phyloP scores from a whole-genome alignment of 2,888 invertebrate species.

The Macrophya alboannulata region DNA sequence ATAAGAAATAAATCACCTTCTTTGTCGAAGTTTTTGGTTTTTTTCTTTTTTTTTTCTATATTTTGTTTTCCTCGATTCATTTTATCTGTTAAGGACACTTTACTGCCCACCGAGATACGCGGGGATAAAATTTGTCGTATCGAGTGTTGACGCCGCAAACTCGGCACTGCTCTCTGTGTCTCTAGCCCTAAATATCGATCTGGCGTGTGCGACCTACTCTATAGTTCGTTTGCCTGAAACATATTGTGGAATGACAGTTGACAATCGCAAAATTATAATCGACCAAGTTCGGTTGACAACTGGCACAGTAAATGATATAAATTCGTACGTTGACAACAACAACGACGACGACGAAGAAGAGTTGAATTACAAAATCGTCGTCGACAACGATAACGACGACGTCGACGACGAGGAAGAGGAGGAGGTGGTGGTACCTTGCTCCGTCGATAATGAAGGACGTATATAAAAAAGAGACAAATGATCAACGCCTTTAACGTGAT shows the following conservation, averaged over 20 bases:
- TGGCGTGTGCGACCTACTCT: constrained; percentile 65
- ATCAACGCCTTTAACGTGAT: background rate
- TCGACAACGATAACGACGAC: constrained; percentile 36
- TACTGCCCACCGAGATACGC: background rate
- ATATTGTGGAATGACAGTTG: constrained; percentile 57
- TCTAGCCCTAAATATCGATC: constrained; percentile 77
- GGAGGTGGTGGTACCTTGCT: background rate
- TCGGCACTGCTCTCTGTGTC: background rate
- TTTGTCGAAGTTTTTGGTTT: background rate
- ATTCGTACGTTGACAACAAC: constrained; percentile 19
- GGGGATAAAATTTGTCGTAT: constrained; percentile 1
- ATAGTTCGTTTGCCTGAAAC: constrained; percentile 49
- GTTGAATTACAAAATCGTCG: constrained; percentile 22
- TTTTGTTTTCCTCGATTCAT: background rate
- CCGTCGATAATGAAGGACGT: constrained; percentile 11
- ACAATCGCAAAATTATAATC: constrained; percentile 37
- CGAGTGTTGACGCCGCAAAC: constrained; percentile 29
- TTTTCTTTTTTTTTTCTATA: background rate
- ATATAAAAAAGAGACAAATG: background rate
- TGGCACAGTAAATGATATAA: constrained; percentile 2
- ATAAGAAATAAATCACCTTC: background rate
- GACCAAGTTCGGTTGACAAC: constrained; percentile 25
- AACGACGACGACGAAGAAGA: constrained; percentile 1
- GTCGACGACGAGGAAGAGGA: background rate
- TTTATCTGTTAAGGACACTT: background rate